Evolutionary conservation across 1,140 invertebrate genomes (phyloP), one percentile per base, ranked within the genome.

Genomic region (Maniola jurtina): DNA sequence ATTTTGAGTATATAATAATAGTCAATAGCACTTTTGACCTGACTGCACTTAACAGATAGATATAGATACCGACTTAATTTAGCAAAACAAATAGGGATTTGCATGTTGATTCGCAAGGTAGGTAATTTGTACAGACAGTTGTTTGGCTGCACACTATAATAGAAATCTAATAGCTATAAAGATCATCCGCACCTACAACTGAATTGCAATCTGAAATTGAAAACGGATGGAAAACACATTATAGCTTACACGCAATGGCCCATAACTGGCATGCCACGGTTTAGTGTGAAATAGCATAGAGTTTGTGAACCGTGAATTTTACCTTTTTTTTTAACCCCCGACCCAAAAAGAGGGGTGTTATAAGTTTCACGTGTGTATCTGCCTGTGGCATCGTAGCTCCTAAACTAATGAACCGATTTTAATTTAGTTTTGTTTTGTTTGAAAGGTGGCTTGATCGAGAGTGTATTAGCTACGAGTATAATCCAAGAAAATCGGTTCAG

Each of bases 211-310:
- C 52, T 55, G 33, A 55, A 55, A 55, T 55, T 55, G 52, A 55
- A 55, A 55, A 55, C 33, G 52, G 33, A 55, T 55, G 33, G 52
- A 55, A 55, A 55, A 55, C 52, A 55, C 52, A 55, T 55, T 55
- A 55, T 55, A 11, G 52, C 33, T 11, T 55, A 55, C 52, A 55
- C 25, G 52, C 52, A 55, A 55, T 25, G 9, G 16, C 11, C 52
- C 16, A 55, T 55, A 55, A 55, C 15, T n/a, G 52, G 52, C 52
- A n/a, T 55, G 9, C 9, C 16, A n/a, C 16, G 25, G 33, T 34
- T 55, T 16, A 13, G 52, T 34, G 52, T 33, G 16, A 55, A 55
- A 55, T 55, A 52, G 52, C 33, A 25, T 25, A 25, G 4, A 55
- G 16, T 25, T 6, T 14, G 52, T 14, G 8, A 16, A 33, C 25